Evolutionary conservation across 1,140 invertebrate species (phyloP), one percentile per base, ranked within the genome.

Genomic region (Coptotermes formosanus): DNA sequence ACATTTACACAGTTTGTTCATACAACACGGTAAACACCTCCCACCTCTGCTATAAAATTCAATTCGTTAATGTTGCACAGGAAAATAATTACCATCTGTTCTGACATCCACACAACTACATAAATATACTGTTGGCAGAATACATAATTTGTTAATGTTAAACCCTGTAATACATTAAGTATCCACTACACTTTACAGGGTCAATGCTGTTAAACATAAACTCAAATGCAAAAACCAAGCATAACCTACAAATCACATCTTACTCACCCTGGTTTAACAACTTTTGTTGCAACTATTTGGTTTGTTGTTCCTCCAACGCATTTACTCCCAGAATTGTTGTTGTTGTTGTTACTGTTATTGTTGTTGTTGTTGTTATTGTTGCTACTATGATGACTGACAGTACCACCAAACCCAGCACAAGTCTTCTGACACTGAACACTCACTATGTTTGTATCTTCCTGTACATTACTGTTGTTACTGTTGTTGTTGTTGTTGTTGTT

Each of bases 251-350:
- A 75, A 75, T 75, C 4, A n/a, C 16, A 75, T n/a, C 19, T 75
- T 75, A 75, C 64, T 75, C 64, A 75, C 64, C 64, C 64, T 75
- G 25, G 64, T 75, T 75, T 75, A 75, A 75, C 64, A 75, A 75
- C 64, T 75, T 75, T 75, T n/a, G 64, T 75, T 75, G 64, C n/a
- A 2, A 75, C 64, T 30, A 75, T 75, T 30, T 75, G 64, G 64
- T 75, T 75, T 75, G 64, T 30, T 75, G 64, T n/a, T 30, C 64
- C 64, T 75, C 64, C 64, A 75, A 14, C 64, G 30, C 64, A 75
- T 30, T 75, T 75, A 30, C 8, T 75, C n/a, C 64, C 64, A 75
- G 64, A n/a, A 75, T 4, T 55, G 21, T 16, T 75, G n/a, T 75
- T 75, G 14, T 16, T 75, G n/a, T 75, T 75, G 25, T 25, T 64